Evolutionary conservation across 2,888 invertebrate species (phyloP), one percentile per base, ranked within the genome.

Genomic region (Zele albiditarsus): DNA sequence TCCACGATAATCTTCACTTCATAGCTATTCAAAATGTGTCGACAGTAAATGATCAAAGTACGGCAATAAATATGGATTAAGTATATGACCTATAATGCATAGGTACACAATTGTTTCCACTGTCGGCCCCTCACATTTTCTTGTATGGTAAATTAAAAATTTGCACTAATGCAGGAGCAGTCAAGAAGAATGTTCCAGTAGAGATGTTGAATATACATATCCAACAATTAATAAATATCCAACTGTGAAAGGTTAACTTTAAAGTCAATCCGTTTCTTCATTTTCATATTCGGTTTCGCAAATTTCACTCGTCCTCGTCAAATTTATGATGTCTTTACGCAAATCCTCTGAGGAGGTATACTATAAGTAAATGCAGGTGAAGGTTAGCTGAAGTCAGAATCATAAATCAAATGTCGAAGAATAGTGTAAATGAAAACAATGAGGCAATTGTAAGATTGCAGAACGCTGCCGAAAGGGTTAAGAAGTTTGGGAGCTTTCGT

Each of bases 241-340:
- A 20, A 20, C 10, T 53, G n/a, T 8, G 53, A 20, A 53, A 20
- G 20, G 20, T 20, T 53, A 33, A 65, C 57, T 33, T 70, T 65
- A 42, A 65, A 69, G 78, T 69, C 38, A 76, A 76, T 71, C 75
- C 75, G 75, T 78, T 77, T 38, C 38, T 42, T 33, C 49, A 23
- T 27, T 65, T 42, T 23, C 16, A 28, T n/a, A 28, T 28, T 8
- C 77, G 65, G 76, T 81, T 79, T 84, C 78, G 80, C 73, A 82
- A 84, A 84, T 83, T 81, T 81, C 77, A 80, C 80, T 80, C 77
- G 72, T 74, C 63, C 65, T 42, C 20, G 20, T 33, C 71, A 81
- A 84, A 86, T 86, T 87, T 86, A 86, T 80, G 84, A 78, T 79
- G 63, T 68, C 78, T 86, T 85, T 85, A 83, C 84, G 85, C 81